Conservation (phyloP, 2,113 vertebrate genomes). For the Anas platyrhynchos region DNA sequence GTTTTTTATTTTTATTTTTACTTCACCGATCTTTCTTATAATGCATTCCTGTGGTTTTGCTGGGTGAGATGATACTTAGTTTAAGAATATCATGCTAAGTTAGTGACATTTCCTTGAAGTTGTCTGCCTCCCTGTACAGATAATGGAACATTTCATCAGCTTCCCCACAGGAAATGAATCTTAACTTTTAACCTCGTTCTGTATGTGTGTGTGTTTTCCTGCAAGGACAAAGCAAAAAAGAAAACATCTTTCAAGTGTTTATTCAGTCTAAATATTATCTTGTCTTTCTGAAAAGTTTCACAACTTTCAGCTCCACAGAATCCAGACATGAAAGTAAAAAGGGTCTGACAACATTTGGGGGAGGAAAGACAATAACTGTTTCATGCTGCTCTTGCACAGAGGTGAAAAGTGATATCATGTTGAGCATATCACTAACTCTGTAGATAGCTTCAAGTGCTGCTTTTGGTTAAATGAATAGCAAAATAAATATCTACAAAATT, state of each 20-base stretch:
- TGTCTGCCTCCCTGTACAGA: conserved; percentile 47
- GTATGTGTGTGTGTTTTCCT: not conserved
- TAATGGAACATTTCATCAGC: conserved; percentile 70
- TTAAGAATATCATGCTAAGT: conserved; percentile 51
- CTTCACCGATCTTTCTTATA: conserved; percentile 25
- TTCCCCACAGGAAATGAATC: conserved; percentile 66
- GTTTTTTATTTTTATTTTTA: not conserved
- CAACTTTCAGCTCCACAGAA: not conserved
- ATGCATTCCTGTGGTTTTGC: conserved; percentile 34
- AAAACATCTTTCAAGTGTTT: conserved; percentile 23
- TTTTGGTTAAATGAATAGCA: not conserved
- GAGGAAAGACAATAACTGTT: not conserved
- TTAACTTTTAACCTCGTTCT: conserved; percentile 53
- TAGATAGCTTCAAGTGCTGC: not conserved
- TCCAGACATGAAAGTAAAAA: not conserved
- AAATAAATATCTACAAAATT: not conserved
- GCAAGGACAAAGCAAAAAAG: conserved; percentile 42
- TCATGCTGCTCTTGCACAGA: not conserved
- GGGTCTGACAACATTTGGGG: not conserved
- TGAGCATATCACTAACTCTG: not conserved
- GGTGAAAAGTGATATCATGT: not conserved
- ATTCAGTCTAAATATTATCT: not conserved
- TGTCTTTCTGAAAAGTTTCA: conserved; percentile 26
- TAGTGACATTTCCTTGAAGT: conserved; percentile 63
- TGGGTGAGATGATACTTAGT: conserved; percentile 30